Evolutionary conservation across 2,113 vertebrate genomes (phyloP).

Genomic region (Physeter macrocephalus): DNA sequence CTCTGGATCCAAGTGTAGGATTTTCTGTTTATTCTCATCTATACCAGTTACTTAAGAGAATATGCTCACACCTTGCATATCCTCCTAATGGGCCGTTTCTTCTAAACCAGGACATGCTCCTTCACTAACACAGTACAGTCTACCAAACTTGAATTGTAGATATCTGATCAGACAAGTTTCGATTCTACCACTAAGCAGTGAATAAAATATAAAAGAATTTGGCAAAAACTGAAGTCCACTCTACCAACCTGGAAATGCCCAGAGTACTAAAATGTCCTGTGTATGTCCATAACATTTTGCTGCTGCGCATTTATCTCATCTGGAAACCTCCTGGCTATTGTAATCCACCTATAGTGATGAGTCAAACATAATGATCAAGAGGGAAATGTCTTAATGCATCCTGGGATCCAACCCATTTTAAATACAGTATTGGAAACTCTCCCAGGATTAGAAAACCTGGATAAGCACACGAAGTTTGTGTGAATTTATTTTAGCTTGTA

Average conservation of each 20-base stretch:
- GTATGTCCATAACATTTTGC: slow-evolving; percentile 21
- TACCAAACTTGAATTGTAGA: not conserved
- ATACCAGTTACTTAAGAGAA: not conserved
- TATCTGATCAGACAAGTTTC: not conserved
- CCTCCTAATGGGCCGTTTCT: not conserved
- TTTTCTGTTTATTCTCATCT: slow-evolving; percentile 33
- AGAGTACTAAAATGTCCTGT: not conserved
- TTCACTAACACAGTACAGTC: not conserved
- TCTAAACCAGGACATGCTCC: not conserved
- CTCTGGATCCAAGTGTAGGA: not conserved
- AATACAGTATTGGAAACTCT: slow-evolving; percentile 51
- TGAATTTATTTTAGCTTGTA: slow-evolving; percentile 50
- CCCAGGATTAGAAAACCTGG: slow-evolving; percentile 44
- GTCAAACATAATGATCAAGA: slow-evolving; percentile 42
- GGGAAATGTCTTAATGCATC: slow-evolving; percentile 48
- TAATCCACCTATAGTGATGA: slow-evolving; percentile 48
- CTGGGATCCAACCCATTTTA: slow-evolving; percentile 47
- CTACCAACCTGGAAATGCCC: not conserved
- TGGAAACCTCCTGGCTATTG: slow-evolving; percentile 44
- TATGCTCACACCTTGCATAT: not conserved
- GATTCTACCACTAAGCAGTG: not conserved
- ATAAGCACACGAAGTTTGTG: slow-evolving; percentile 16
- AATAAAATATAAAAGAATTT: slow-evolving; percentile 22
- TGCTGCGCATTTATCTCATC: not conserved
- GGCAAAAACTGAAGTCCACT: not conserved